Base-by-base conservation (phyloP, 2,113 vertebrate species). In the Cyanocitta stelleri region DNA sequence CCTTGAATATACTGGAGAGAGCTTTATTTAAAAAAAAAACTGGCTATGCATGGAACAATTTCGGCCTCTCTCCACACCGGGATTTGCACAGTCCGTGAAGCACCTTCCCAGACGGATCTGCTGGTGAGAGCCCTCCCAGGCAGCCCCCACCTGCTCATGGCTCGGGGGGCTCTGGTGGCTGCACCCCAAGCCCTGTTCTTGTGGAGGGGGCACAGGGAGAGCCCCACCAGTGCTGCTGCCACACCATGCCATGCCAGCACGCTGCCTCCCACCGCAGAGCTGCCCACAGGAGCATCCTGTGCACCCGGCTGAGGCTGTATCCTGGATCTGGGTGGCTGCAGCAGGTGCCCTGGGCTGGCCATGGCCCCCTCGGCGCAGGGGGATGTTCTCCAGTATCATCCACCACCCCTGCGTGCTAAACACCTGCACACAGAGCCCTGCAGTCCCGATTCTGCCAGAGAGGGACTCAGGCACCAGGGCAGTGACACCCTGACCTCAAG, bases 1-100 rank as follows among this genome's bases (percentile, higher is more conserved):
- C 91, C 82, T 83, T 74, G 69, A 96, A 94, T 85, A 92, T 90
- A 93, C 88, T 84, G 84, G 52, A 90, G 90, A 91, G 77, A 96
- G 93, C 95, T 96, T 95, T 91, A 95, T 92, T 95, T 96, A 68
- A 72, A 78, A 78, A 61, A 78, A 74, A 61, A 8, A 17, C 46
- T 39, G 80, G 86, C 94, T 84, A 7, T 46, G 85, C 12, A 43
- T 30, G 7, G 72, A 87, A 68, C 52, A 48, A 77, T 79, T 74
- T 18, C 21, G 20, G 95, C 87, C 85, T 67, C 51, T 85, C 87
- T 94, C 66, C 77, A 62, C 2, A 14, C 79, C 0, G 1, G 72
- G 84, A 95, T 93, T 46, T 64, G 87, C 89, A 91, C 9, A 89
- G 73, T n/a, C 71, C 52, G 11, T 26, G 54, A 56, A 91, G 64